phyloP scores from a whole-genome alignment of 2,113 vertebrate genomes.

The Coryphaenoides rupestris region DNA sequence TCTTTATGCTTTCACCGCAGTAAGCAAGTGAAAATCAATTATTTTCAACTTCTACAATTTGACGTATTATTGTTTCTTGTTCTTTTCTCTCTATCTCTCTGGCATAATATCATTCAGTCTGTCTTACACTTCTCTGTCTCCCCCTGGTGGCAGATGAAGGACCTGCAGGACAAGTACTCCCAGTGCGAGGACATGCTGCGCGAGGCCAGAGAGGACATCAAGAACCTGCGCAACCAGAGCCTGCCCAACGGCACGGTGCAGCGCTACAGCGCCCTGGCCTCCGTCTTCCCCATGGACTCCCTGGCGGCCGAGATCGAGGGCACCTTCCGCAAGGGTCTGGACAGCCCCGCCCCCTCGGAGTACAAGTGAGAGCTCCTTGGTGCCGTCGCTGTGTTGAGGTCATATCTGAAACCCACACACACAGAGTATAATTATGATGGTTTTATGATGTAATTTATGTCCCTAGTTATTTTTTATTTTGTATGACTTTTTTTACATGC shows the following conservation, averaged over 20 bases:
- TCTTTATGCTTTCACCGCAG: too few relatives aligned
- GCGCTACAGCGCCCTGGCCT: constrained; percentile 70
- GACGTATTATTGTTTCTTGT: too few relatives aligned
- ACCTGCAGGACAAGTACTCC: constrained; percentile 78
- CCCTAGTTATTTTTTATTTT: too few relatives aligned
- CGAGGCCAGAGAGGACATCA: constrained; percentile 81
- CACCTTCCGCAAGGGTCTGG: constrained; percentile 80
- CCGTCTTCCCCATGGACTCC: constrained; percentile 82
- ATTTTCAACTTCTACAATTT: too few relatives aligned
- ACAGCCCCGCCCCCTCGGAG: constrained; percentile 73
- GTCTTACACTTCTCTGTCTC: constrained; percentile 8
- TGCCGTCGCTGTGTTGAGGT: neutral
- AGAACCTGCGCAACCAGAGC: constrained; percentile 77
- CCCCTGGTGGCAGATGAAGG: constrained; percentile 70
- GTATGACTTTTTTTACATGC: too few relatives aligned
- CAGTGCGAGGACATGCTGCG: constrained; percentile 80
- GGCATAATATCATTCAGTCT: neutral
- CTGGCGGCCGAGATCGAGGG: constrained; percentile 87
- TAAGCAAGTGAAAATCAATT: too few relatives aligned
- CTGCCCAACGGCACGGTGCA: constrained; percentile 79
- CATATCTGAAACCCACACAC: too few relatives aligned
- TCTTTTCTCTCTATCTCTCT: too few relatives aligned
- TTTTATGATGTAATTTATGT: too few relatives aligned
- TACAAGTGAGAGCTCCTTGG: constrained; percentile 69
- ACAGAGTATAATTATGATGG: too few relatives aligned